Evolutionary conservation across 2,888 invertebrate species (phyloP).

Genomic region (Leucania comma): DNA sequence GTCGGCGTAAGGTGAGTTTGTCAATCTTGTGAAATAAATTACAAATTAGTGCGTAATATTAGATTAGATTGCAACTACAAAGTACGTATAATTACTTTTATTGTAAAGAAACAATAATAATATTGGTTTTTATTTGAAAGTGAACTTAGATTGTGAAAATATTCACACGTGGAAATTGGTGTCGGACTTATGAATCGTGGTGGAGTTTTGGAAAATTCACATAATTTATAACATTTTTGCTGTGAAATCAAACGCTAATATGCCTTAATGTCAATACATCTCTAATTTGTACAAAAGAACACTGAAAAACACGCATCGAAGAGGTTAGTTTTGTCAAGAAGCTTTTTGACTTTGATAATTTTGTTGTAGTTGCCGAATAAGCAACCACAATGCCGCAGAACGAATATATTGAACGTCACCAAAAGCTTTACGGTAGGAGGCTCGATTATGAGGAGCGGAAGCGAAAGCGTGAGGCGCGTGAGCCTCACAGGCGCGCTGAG

Average conservation of each 20-base stretch:
- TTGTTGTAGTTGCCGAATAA: constrained; percentile 90
- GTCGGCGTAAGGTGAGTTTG: constrained; percentile 88
- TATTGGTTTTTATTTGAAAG: constrained; percentile 20
- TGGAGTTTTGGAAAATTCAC: constrained; percentile 36
- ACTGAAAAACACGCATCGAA: constrained; percentile 41
- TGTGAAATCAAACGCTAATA: neutral
- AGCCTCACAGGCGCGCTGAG: constrained; percentile 97
- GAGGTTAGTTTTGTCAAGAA: constrained; percentile 57
- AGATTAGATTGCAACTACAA: constrained; percentile 34
- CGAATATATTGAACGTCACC: constrained; percentile 99
- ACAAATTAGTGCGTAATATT: constrained; percentile 65
- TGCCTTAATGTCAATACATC: neutral
- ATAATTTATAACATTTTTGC: neutral
- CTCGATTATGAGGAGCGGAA: constrained; percentile 99
- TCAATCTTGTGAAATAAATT: constrained; percentile 72
- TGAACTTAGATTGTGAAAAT: constrained; percentile 18
- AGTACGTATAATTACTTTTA: constrained; percentile 33
- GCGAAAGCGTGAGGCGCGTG: constrained; percentile 98
- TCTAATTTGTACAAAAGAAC: constrained; percentile 1
- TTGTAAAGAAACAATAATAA: constrained; percentile 6
- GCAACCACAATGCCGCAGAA: constrained; percentile 98
- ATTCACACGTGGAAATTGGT: constrained; percentile 57
- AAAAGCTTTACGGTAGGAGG: constrained; percentile 98
- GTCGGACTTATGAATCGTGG: constrained; percentile 27
- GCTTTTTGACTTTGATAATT: constrained; percentile 78